Conservation (phyloP, 2,888 invertebrate species). For the Caenorhabditis sp. region DNA sequence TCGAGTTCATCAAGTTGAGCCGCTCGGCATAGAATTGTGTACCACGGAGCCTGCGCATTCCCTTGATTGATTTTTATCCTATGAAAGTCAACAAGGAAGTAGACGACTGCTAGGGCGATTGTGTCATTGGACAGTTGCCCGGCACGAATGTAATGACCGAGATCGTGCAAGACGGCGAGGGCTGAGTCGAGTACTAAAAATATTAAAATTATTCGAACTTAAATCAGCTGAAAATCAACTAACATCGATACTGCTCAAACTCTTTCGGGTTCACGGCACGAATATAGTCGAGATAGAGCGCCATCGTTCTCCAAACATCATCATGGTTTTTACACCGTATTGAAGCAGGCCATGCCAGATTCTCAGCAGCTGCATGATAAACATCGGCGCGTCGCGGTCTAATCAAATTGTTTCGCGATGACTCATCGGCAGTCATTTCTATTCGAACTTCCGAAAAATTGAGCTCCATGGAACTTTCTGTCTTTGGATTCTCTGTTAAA, state of each 20-base stretch:
- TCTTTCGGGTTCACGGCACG: slow-evolving; percentile 41
- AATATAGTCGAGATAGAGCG: slow-evolving; percentile 51
- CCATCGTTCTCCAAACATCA: slow-evolving; percentile 52
- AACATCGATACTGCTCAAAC: slow-evolving; percentile 33
- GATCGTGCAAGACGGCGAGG: slow-evolving; percentile 56
- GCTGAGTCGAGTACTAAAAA: slow-evolving; percentile 53
- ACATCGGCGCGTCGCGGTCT: slow-evolving; percentile 10
- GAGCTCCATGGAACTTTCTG: background rate
- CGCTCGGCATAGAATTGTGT: slow-evolving; percentile 15
- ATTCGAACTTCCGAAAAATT: slow-evolving; percentile 1
- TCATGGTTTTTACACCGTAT: slow-evolving; percentile 51
- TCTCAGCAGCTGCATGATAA: slow-evolving; percentile 42
- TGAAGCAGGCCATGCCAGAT: slow-evolving; percentile 54
- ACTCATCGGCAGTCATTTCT: background rate
- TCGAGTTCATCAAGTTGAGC: slow-evolving; percentile 38
- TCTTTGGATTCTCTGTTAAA: background rate
- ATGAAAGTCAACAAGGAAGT: slow-evolving; percentile 49
- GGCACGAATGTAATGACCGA: slow-evolving; percentile 7
- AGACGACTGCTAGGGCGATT: slow-evolving; percentile 43
- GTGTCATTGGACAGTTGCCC: slow-evolving; percentile 24
- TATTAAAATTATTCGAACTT: background rate
- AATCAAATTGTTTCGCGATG: background rate
- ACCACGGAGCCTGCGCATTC: slow-evolving; percentile 8
- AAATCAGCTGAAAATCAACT: background rate
- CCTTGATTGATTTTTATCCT: slow-evolving; percentile 37